Base-by-base conservation (phyloP, 1,140 invertebrate genomes). In the Cardiocondyla obscurior region DNA sequence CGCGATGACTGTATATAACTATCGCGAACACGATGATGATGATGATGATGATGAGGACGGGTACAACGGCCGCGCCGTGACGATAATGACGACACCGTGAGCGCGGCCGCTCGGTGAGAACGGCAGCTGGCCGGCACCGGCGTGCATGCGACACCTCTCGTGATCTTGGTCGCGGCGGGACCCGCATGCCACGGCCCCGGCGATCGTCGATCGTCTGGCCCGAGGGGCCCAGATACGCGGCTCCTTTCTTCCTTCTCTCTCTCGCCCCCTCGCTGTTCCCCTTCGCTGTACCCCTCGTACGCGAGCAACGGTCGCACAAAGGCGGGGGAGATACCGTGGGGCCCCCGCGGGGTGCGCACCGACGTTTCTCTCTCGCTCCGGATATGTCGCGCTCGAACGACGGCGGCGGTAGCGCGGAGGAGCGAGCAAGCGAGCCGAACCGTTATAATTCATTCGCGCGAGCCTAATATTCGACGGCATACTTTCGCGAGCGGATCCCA, bases 181-280 rank as follows among this genome's bases (percentile, higher is more conserved):
- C 91, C 92, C 92, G 91, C 92, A 92, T 92, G 90, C 91, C 90
- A 89, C 88, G 87, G 90, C 91, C 90, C 88, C 88, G 87, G 74
- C 90, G 91, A 91, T 91, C 88, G 89, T 86, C 88, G 85, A 90
- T 90, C 90, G 88, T 83, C 81, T 84, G 85, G 84, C 87, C 72
- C 77, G 81, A 83, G 85, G 85, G 83, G 79, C 74, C 84, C 58
- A 83, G 69, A 82, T 85, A 85, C 84, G 22, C 85, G 77, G 36
- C 73, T 30, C 53, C 69, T 36, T 51, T 33, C n/a, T 30, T 51
- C 22, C 64, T 79, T 53, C n/a, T 69, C 65, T 22, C 44, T 60
- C 28, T 62, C n/a, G 28, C 42, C 5, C n/a, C 6, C 12, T 62
- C 44, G 10, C 53, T 58, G 57, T 22, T 49, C 55, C 36, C 19